Evolutionary conservation across 1,140 invertebrate genomes (phyloP).

Genomic region (Nephila pilipes): DNA sequence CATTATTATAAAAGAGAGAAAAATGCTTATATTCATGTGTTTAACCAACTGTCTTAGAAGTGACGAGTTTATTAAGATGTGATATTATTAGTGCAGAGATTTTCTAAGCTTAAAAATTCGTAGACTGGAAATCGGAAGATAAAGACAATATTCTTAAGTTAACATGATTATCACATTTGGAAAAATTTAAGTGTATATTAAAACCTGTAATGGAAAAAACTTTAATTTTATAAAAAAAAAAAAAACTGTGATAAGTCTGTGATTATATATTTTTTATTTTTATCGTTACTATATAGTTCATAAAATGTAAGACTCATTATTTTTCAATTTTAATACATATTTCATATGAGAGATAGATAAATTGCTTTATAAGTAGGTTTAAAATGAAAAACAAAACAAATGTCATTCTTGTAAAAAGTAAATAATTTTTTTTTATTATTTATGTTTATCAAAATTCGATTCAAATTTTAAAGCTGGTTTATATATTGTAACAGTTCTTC

Average conservation of each 20-base stretch:
- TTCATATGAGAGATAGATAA: background rate
- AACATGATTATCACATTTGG: background rate
- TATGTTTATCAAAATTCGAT: too few species aligned
- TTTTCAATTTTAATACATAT: background rate
- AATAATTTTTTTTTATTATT: too few species aligned
- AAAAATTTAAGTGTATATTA: background rate
- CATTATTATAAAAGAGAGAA: background rate
- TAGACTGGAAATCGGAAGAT: background rate
- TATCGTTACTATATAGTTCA: background rate
- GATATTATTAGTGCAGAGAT: background rate
- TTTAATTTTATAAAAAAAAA: background rate
- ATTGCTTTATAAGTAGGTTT: background rate
- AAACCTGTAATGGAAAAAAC: background rate
- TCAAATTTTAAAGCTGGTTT: too few species aligned
- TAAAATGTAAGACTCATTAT: conserved; percentile 1
- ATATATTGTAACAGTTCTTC: too few species aligned
- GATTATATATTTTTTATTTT: conserved; percentile 20
- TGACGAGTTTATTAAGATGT: conserved; percentile 4
- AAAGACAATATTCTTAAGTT: background rate
- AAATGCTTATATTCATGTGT: background rate
- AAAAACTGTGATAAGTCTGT: conserved; percentile 36
- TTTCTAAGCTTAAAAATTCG: background rate
- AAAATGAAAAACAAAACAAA: background rate
- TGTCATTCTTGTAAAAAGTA: too few species aligned
- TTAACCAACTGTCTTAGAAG: background rate